A percentile compares a stretch with the other conserved stretches of the same genome.
These are phyloP conservation scores for Salticus scenicus DNA, from an alignment of 2,888 invertebrate genomes.

Conservation along the genomic window DNA sequence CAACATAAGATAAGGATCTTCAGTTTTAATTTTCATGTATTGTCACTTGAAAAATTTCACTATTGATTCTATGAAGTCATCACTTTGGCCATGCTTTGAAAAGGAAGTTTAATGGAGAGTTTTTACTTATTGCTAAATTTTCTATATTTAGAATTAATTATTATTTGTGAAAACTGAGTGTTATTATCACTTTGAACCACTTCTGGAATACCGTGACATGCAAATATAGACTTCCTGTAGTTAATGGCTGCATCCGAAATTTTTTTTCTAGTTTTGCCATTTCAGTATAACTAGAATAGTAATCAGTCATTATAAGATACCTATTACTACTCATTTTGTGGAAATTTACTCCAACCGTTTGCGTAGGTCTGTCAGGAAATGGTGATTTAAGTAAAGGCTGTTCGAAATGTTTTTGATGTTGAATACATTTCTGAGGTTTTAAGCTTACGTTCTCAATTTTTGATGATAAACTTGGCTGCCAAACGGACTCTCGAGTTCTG, in stretches of 20 bases:
- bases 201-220: conserved; percentile 72
- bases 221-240: conserved; percentile 67
- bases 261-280: too few relatives aligned
- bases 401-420: neutral
- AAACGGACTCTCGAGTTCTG: neutral
- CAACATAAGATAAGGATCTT: conserved; percentile 71
- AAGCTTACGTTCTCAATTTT: neutral
- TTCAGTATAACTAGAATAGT: conserved; percentile 10
- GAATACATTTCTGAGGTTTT: neutral
- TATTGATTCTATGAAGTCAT: conserved; percentile 71
- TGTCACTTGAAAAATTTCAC: conserved; percentile 72
- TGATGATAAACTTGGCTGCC: neutral
- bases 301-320: conserved; percentile 7
- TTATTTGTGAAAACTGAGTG: neutral
- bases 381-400: neutral
- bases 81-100: conserved; percentile 71
- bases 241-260: neutral
- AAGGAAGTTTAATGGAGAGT: conserved; percentile 70
- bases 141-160: conserved; percentile 40
- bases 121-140: conserved; percentile 71
- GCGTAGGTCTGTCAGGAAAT: neutral
- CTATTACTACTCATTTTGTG: neutral
- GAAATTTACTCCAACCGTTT: neutral
- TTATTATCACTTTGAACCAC: neutral
- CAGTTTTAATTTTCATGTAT: conserved; percentile 71